Evolutionary conservation across 2,888 invertebrate species (phyloP).

Genomic region (Agrochola circellaris): DNA sequence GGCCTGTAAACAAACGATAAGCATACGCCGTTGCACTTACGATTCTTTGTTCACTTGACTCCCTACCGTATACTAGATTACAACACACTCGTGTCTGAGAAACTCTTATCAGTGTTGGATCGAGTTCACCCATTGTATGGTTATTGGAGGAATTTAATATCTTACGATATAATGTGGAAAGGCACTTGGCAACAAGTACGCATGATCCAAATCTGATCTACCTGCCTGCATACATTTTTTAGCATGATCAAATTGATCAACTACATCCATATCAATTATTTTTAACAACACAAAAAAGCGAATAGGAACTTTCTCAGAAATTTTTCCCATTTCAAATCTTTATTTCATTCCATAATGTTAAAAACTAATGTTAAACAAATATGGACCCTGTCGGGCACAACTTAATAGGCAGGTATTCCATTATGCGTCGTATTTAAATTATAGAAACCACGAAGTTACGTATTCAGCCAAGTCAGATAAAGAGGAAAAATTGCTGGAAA

Average conservation of each 20-base stretch:
- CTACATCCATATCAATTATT: not conserved
- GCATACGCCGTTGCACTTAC: constrained; percentile 72
- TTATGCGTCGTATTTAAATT: not conserved
- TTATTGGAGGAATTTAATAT: constrained; percentile 52
- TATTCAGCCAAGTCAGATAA: not conserved
- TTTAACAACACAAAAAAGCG: not conserved
- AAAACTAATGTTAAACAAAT: too few relatives aligned
- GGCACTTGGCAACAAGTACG: not conserved
- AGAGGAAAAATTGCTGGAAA: not conserved
- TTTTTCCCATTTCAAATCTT: not conserved
- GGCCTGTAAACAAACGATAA: constrained; percentile 84
- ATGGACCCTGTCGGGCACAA: too few relatives aligned
- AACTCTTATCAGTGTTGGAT: constrained; percentile 76
- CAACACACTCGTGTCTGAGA: constrained; percentile 75
- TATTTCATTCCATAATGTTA: too few relatives aligned
- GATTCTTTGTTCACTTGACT: constrained; percentile 81
- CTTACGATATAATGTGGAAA: constrained; percentile 17
- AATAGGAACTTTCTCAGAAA: not conserved
- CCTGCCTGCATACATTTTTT: not conserved
- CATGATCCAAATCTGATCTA: constrained; percentile 3
- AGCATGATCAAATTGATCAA: not conserved
- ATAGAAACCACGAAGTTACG: not conserved
- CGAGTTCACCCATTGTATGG: constrained; percentile 69
- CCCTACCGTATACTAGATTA: constrained; percentile 73
- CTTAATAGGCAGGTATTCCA: not conserved